Evolutionary conservation across 23 tunicate genomes (phyloP).

Genomic region (Clavelina lepadiformis): DNA sequence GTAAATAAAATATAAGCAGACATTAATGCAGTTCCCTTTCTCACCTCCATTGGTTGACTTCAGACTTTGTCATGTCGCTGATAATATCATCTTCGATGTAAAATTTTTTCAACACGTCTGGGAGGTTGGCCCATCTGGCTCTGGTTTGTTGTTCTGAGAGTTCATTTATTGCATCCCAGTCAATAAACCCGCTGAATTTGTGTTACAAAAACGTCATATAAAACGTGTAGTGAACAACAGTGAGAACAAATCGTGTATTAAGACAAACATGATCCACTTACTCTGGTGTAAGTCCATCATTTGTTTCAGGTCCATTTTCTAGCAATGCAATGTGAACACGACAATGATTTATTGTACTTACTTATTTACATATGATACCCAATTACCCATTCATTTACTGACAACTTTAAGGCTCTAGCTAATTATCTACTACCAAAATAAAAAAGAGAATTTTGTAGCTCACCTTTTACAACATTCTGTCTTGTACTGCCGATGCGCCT

Average conservation of each 20-base stretch:
- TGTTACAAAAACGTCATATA: no score
- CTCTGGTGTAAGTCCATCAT: neutral
- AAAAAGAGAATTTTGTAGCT: no score
- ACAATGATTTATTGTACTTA: neutral
- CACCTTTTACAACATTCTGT: no score
- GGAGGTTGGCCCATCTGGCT: slow-evolving; percentile 49
- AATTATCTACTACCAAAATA: no score
- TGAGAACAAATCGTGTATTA: no score
- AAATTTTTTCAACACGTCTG: slow-evolving; percentile 53
- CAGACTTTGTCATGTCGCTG: slow-evolving; percentile 38
- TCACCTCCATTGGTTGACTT: slow-evolving; percentile 75
- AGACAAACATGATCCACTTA: neutral
- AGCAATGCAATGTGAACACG: neutral
- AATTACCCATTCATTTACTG: neutral
- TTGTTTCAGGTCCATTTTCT: neutral
- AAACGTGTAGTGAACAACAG: no score
- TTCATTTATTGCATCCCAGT: slow-evolving; percentile 40
- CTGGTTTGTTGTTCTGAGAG: slow-evolving; percentile 13
- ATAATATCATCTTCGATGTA: slow-evolving; percentile 74
- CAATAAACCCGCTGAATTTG: slow-evolving; percentile 35
- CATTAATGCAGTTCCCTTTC: no score
- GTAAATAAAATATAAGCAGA: no score
- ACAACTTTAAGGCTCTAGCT: no score
- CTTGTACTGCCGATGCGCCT: neutral
- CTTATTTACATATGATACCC: neutral